phyloP scores from a whole-genome alignment of 2,888 invertebrate genomes.

The Apotomis turbidana region DNA sequence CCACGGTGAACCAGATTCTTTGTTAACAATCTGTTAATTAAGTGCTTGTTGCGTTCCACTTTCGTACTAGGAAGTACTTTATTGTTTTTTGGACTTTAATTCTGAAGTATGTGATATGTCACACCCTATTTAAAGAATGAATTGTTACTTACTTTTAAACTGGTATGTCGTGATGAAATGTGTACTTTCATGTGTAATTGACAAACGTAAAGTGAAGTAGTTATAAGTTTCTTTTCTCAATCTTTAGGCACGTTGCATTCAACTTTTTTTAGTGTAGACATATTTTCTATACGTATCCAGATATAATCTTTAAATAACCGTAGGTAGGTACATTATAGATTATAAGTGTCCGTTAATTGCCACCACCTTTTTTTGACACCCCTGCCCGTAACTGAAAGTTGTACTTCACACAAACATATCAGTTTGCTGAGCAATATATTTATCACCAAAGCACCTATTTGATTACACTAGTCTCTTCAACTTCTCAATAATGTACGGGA shows the following conservation, averaged over 20 bases:
- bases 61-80: slow-evolving; percentile 28
- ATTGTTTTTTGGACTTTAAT: slow-evolving; percentile 3
- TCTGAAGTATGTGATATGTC: not conserved
- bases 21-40: slow-evolving; percentile 53
- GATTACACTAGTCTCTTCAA: slow-evolving; percentile 23
- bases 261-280: no score
- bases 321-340: no score
- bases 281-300: no score
- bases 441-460: not conserved
- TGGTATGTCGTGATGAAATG: not conserved
- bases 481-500: slow-evolving; percentile 9
- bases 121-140: not conserved
- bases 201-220: no score
- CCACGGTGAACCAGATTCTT: slow-evolving; percentile 54
- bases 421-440: not conserved
- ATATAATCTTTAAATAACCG: no score
- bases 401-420: not conserved
- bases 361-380: no score
- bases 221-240: no score
- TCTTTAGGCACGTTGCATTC: no score
- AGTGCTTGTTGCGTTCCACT: slow-evolving; percentile 40
- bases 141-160: not conserved
- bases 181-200: no score
- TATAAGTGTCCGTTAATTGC: no score
- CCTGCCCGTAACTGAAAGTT: not conserved